Conservation (phyloP, 2,888 invertebrate genomes). For the Tryphoninae sp. region DNA sequence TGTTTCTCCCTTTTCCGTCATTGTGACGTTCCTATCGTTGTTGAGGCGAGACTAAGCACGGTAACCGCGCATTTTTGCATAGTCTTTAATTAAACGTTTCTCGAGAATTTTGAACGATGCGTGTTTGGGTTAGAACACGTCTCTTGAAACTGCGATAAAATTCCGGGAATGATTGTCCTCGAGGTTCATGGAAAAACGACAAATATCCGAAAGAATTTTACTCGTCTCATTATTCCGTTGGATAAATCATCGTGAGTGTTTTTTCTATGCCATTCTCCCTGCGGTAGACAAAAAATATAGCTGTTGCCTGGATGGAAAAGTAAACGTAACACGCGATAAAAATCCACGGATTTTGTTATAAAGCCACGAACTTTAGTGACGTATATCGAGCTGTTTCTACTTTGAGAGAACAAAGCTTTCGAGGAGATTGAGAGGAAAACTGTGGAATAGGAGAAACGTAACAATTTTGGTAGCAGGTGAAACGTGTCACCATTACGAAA, state of each 20-base stretch:
- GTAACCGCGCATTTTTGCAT: constrained; percentile 27
- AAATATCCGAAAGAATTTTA: neutral
- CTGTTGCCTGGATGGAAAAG: neutral
- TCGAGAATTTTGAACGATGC: constrained; percentile 16
- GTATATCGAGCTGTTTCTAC: neutral
- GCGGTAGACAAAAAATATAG: neutral
- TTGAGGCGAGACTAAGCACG: constrained; percentile 36
- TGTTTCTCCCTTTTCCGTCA: constrained; percentile 39
- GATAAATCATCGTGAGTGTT: neutral
- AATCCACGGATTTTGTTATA: neutral
- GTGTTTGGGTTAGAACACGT: neutral
- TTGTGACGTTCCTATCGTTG: constrained; percentile 47
- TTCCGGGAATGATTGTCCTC: neutral
- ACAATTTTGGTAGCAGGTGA: constrained; percentile 18
- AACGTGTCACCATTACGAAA: constrained; percentile 56
- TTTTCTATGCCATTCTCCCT: neutral
- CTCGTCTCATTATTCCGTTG: neutral
- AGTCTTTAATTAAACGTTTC: constrained; percentile 50
- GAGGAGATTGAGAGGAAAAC: neutral
- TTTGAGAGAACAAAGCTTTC: neutral
- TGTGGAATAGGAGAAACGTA: constrained; percentile 33
- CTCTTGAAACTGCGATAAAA: neutral
- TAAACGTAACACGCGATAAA: neutral
- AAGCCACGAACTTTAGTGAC: neutral
- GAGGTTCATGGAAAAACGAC: neutral